Evolutionary conservation across 2,113 vertebrate species (phyloP), one percentile per base, ranked within the genome.

Genomic region (Miniopterus natalensis): DNA sequence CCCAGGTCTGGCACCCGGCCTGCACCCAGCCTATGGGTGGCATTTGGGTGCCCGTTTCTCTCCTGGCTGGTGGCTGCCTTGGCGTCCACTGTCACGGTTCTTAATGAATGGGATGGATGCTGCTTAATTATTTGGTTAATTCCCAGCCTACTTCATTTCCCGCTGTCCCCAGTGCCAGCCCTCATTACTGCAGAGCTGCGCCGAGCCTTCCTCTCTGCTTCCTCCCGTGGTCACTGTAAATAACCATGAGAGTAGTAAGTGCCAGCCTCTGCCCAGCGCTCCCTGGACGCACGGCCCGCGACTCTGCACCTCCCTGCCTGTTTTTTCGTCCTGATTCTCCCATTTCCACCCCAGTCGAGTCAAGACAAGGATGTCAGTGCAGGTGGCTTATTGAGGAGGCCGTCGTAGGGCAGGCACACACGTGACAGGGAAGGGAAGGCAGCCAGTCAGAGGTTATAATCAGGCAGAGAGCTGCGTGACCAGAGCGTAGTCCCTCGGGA

Each of bases 391-490:
- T 21, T 27, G 5, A 40, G 55, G 61, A 91, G 80, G 68, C 15
- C 2, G 12, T 47, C 29, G 15, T 15, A 17, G 53, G 61, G 42
- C 49, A 63, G 25, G 25, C 29, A 25, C 8, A 45, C 31, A 0
- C 1, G 0, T 27, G 36, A 23, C 74, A 17, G 63, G 29, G 36
- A 20, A 73, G 61, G 53, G 45, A n/a, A 57, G 40, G 49, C 27
- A 36, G 80, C 70, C 13, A 5, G 0, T 31, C 5, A 1, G 61
- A 66, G 47, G 29, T 36, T 20, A 0, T 0, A 0, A 1, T 25
- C 6, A 8, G 8, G n/a, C 29, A 3, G 1, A 11, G 71, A 18
- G 47, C 40, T 1, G 0, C 29, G 31, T 17, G 42, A 31, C 42
- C 45, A 6, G 27, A 36, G 20, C 49, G 40, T 10, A 3, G 1